Evolutionary conservation across 2,888 invertebrate genomes (phyloP).

Genomic region (Fragum whitleyi): DNA sequence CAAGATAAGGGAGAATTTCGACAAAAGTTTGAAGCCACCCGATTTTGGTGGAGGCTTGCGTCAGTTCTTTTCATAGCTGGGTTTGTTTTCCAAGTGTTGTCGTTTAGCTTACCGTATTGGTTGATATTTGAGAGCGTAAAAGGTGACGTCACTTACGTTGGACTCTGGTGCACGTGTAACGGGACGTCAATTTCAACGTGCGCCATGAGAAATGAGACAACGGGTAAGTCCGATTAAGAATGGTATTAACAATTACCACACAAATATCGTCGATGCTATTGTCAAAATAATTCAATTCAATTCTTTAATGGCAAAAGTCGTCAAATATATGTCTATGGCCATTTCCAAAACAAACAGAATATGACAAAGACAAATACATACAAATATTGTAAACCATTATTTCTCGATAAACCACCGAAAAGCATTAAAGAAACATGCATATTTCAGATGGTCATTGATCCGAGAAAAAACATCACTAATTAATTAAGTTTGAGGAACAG

Average conservation of each 20-base stretch:
- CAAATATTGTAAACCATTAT: too few species aligned
- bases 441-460: too few species aligned
- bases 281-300: not conserved
- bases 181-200: slow-evolving; percentile 29
- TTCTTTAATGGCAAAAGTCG: not conserved
- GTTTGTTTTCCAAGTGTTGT: slow-evolving; percentile 39
- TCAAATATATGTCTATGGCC: too few species aligned
- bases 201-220: slow-evolving; percentile 25
- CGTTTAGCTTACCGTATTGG: slow-evolving; percentile 49
- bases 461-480: too few species aligned
- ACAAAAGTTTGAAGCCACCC: slow-evolving; percentile 34
- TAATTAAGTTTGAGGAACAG: too few species aligned
- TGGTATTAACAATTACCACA: not conserved
- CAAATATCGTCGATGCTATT: too few species aligned
- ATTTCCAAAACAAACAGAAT: too few species aligned
- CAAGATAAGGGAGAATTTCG: slow-evolving; percentile 16
- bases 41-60: slow-evolving; percentile 38
- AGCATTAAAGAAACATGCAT: too few species aligned
- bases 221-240: slow-evolving; percentile 22
- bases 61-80: slow-evolving; percentile 27
- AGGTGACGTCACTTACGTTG: slow-evolving; percentile 19
- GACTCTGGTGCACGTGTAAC: slow-evolving; percentile 39
- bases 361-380: too few species aligned
- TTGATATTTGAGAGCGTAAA: slow-evolving; percentile 5
- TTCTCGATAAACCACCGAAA: too few species aligned